Evolutionary conservation across 2,888 invertebrate species (phyloP), one percentile per base, ranked within the genome.

Genomic region (Coleophora deauratella): DNA sequence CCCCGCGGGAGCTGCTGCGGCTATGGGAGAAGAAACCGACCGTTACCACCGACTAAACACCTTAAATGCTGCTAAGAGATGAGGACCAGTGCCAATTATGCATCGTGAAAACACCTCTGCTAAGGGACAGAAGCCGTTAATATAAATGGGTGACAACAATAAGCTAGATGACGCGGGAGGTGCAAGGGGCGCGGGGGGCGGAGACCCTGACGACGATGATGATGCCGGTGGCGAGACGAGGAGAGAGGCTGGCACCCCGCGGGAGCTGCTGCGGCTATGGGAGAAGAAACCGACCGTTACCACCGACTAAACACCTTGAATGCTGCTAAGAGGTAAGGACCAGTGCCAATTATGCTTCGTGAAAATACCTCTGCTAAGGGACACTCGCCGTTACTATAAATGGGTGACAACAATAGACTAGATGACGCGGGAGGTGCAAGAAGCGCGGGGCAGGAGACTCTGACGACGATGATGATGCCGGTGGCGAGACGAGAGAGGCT

Each of bases 241-340:
- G 55, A 86, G 62, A 49, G 80, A 64, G 21, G 81, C 80, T 27
- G 88, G 79, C 55, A 86, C 81, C 39, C 87, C 87, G 51, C 87
- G 82, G 2, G 74, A 71, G 2, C 66, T 61, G 50, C 72, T 70
- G 53, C 74, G 69, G 45, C 51, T 31, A 35, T 11, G 4, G 28
- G 33, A 14, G 9, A 10, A 7, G 11, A 15, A 27, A 27, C 7
- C 7, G 33, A 1, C 9, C 28, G 9, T 28, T 9, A 28, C 9
- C 28, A 28, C 9, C 28, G 28, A 8, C 28, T 9, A 8, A 28
- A 9, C 28, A 9, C 28, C 9, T 28, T n/a, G n/a, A n/a, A 28
- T 9, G 7, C 28, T 9, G 28, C 7, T 9, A 6, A 8, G 7
- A 8, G 28, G 7, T 9, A 28, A 9, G 28, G 28, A 8, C 28